phyloP scores from a whole-genome alignment of 2,113 vertebrate species.

The Muntiacus reevesi region DNA sequence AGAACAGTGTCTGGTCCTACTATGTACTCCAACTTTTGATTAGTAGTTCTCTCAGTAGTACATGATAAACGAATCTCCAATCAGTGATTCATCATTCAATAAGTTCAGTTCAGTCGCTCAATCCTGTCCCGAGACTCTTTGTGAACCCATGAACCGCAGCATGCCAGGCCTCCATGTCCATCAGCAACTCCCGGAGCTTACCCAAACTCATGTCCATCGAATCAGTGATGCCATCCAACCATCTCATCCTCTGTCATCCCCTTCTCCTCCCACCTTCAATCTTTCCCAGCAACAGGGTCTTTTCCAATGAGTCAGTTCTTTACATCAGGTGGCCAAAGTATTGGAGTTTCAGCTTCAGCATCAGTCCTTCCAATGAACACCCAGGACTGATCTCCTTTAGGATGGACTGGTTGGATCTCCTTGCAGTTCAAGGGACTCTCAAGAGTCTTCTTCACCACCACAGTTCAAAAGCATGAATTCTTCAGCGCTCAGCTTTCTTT shows the following conservation, averaged over 20 bases:
- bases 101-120: not conserved
- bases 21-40: not conserved
- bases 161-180: not conserved
- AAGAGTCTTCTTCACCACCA: not conserved
- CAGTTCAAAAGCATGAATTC: not conserved
- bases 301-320: not conserved
- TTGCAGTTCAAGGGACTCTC: not conserved
- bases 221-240: not conserved
- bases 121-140: not conserved
- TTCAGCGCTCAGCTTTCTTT: accelerated
- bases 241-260: not conserved
- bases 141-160: not conserved
- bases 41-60: not conserved
- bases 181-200: not conserved
- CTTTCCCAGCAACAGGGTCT: not conserved
- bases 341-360: not conserved
- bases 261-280: not conserved
- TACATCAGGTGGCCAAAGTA: not conserved
- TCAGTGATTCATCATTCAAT: not conserved
- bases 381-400: not conserved
- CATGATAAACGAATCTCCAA: not conserved
- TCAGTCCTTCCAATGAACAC: not conserved
- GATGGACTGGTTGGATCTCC: not conserved
- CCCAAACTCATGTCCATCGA: not conserved
- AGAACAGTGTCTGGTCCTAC: not conserved